Evolutionary conservation across 2,888 invertebrate species (phyloP).

Genomic region (Amaurobius ferox): DNA sequence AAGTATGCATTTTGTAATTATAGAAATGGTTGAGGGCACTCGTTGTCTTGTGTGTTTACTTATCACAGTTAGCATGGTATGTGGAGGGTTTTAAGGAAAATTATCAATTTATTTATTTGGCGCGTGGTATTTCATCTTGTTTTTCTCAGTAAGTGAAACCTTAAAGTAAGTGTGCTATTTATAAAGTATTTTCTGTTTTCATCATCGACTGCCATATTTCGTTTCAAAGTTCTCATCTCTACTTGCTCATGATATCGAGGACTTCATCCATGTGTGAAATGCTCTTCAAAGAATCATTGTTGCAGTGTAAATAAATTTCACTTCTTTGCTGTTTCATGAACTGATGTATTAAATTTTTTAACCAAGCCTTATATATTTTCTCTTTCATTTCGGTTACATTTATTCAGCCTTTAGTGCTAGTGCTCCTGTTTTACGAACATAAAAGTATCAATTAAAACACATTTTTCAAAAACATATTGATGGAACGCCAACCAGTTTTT

Average conservation of each 20-base stretch:
- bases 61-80: neutral
- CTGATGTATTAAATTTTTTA: slow-evolving; percentile 68
- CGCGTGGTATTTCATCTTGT: neutral
- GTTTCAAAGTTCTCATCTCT: neutral
- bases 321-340: slow-evolving; percentile 64
- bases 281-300: slow-evolving; percentile 51
- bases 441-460: too few species aligned
- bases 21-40: neutral
- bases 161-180: slow-evolving; percentile 43
- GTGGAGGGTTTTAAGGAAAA: neutral
- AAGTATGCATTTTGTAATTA: neutral
- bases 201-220: slow-evolving; percentile 53
- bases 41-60: neutral
- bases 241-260: slow-evolving; percentile 23
- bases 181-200: slow-evolving; percentile 18
- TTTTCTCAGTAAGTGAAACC: neutral
- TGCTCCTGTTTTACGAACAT: too few species aligned
- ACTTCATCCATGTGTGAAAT: slow-evolving; percentile 28
- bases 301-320: slow-evolving; percentile 63
- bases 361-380: slow-evolving; percentile 18
- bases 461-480: too few species aligned
- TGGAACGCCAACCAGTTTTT: too few species aligned
- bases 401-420: too few species aligned
- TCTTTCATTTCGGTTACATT: too few species aligned
- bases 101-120: slow-evolving; percentile 11